Evolutionary conservation across 2,888 invertebrate genomes (phyloP).

Genomic region (Thysanoteuthis rhombus): DNA sequence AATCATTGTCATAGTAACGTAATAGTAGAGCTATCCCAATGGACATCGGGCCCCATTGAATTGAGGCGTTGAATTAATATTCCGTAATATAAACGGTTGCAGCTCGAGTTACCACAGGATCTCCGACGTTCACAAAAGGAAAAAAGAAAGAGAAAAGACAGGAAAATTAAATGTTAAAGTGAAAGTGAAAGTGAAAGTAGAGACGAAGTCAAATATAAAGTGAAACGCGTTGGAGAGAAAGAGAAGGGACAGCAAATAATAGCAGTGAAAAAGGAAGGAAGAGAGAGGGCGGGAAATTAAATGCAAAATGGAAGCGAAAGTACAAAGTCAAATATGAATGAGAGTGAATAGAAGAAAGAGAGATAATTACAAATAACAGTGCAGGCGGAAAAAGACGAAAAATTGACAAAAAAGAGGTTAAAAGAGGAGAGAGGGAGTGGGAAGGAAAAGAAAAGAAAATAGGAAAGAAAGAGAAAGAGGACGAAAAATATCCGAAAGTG

Average conservation of each 20-base stretch:
- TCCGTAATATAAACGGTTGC: not conserved
- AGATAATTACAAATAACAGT: too few relatives aligned
- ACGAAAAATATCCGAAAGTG: too few relatives aligned
- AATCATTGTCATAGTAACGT: not conserved
- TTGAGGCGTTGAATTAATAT: not conserved
- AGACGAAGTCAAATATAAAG: too few relatives aligned
- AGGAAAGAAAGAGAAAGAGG: too few relatives aligned
- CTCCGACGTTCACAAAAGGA: not conserved
- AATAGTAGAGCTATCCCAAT: not conserved
- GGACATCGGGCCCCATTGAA: not conserved
- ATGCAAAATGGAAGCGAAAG: not conserved
- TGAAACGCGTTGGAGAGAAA: too few relatives aligned
- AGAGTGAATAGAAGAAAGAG: not conserved
- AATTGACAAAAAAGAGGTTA: too few relatives aligned
- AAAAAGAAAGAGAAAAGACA: not conserved
- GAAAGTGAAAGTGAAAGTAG: not conserved
- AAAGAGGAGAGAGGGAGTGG: too few relatives aligned
- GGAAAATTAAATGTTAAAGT: not conserved
- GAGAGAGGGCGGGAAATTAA: not conserved
- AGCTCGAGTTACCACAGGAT: not conserved
- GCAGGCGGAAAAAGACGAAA: too few relatives aligned
- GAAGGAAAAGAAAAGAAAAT: too few relatives aligned
- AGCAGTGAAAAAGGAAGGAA: not conserved
- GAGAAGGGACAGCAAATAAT: too few relatives aligned
- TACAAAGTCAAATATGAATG: not conserved